A percentile compares a stretch with the other conserved stretches of the same genome.
Conservation (phyloP, 2,888 invertebrate species). For the Nomada lathburiana region DNA sequence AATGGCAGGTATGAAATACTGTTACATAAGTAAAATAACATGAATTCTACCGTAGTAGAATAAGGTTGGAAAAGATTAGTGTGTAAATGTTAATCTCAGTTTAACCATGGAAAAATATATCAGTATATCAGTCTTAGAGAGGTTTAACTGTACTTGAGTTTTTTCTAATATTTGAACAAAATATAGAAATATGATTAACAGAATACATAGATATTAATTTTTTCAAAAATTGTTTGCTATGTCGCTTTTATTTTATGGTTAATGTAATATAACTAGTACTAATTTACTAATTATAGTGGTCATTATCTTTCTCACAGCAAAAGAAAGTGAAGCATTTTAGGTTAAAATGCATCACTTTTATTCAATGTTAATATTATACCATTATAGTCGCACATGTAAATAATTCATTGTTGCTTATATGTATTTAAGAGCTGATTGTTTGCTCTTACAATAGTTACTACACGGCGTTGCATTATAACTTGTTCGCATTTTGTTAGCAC, state of each 20-base stretch:
- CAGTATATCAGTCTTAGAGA: too few relatives aligned
- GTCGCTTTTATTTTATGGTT: constrained; percentile 6
- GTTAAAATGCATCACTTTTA: neutral
- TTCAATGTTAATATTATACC: neutral
- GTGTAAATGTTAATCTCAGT: neutral
- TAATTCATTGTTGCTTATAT: neutral
- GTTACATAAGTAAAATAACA: constrained; percentile 23
- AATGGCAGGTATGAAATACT: constrained; percentile 85
- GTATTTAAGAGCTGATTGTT: neutral
- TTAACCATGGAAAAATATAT: too few relatives aligned
- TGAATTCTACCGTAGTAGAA: neutral
- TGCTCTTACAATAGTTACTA: constrained; percentile 1
- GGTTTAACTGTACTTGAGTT: neutral
- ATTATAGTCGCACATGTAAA: constrained; percentile 6
- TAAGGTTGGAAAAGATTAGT: neutral
- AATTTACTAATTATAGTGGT: neutral
- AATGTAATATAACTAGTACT: neutral
- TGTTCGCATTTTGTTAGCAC: constrained; percentile 9
- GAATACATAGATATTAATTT: neutral
- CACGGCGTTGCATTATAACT: neutral
- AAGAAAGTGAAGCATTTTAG: constrained; percentile 8
- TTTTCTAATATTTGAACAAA: neutral
- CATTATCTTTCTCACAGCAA: neutral
- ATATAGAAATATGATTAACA: neutral
- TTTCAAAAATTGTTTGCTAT: neutral